Conservation (phyloP, 1,140 invertebrate genomes). For the Acromyrmex echinatior region DNA sequence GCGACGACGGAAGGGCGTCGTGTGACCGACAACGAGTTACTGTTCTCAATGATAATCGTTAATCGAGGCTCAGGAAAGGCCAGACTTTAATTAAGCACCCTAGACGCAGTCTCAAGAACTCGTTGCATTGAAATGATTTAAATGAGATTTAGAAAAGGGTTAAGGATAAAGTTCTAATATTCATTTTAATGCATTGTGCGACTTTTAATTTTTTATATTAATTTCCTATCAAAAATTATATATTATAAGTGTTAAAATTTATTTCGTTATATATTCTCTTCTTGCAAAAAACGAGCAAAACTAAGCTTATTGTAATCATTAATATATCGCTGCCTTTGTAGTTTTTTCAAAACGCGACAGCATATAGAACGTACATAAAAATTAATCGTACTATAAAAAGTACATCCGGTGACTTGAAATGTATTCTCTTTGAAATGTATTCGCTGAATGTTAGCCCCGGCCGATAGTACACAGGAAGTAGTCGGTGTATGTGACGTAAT, state of each 20-base stretch:
- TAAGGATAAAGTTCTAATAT: neutral
- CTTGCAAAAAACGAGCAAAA: neutral
- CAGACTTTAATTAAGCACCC: conserved; percentile 73
- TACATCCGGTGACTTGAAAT: neutral
- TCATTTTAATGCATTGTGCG: neutral
- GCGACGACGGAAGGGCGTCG: conserved; percentile 54
- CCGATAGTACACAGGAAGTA: conserved; percentile 46
- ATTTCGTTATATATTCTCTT: neutral
- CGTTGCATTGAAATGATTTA: conserved; percentile 46
- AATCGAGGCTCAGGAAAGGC: conserved; percentile 72
- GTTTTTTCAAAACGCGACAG: neutral
- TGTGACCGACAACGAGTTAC: conserved; percentile 72
- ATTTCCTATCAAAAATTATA: neutral
- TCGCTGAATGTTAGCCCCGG: conserved; percentile 30
- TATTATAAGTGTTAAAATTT: neutral
- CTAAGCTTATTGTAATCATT: neutral
- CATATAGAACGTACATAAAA: neutral
- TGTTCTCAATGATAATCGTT: conserved; percentile 78
- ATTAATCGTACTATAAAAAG: neutral
- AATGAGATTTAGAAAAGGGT: conserved; percentile 56
- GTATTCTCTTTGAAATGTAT: neutral
- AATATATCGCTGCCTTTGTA: neutral
- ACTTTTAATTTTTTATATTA: neutral
- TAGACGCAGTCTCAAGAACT: conserved; percentile 64
- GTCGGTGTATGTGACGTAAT: conserved; percentile 56